Evolutionary conservation across 2,888 invertebrate genomes (phyloP).

Genomic region (Patella ulyssiponensis): DNA sequence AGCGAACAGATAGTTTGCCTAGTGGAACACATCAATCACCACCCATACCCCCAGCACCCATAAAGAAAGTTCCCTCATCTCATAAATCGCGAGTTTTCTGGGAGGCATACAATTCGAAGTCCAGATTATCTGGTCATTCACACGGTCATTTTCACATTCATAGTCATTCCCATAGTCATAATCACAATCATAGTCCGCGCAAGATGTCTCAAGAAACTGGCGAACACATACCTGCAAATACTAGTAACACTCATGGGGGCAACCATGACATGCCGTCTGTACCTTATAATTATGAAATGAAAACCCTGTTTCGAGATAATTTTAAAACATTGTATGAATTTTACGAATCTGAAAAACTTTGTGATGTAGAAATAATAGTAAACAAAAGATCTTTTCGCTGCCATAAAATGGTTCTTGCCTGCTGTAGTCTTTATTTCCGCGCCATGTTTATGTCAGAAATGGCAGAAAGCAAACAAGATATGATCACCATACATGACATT

Average conservation of each 20-base stretch:
- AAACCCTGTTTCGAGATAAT: constrained; percentile 46
- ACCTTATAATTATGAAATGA: constrained; percentile 42
- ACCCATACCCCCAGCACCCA: constrained; percentile 21
- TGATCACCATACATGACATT: constrained; percentile 68
- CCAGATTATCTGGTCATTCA: neutral
- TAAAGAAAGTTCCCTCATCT: neutral
- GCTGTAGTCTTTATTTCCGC: constrained; percentile 73
- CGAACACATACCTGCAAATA: neutral
- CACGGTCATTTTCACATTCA: neutral
- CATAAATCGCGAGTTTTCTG: neutral
- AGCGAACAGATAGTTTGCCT: constrained; percentile 42
- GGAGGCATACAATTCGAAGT: neutral
- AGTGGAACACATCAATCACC: constrained; percentile 28
- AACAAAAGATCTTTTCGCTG: constrained; percentile 65
- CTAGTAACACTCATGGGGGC: constrained; percentile 7
- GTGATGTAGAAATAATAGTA: constrained; percentile 68
- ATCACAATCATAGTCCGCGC: constrained; percentile 5
- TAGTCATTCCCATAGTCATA: neutral
- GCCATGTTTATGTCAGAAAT: constrained; percentile 73
- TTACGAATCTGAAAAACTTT: constrained; percentile 62
- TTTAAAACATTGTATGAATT: constrained; percentile 60
- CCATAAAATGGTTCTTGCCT: constrained; percentile 73
- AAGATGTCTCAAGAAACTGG: constrained; percentile 15
- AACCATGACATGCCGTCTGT: constrained; percentile 15
- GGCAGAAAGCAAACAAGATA: constrained; percentile 66